A percentile compares a stretch with the other conserved stretches of the same genome.
phyloP scores from a whole-genome alignment of 2,888 invertebrate species.

The Pollenia griseotomentosa region DNA sequence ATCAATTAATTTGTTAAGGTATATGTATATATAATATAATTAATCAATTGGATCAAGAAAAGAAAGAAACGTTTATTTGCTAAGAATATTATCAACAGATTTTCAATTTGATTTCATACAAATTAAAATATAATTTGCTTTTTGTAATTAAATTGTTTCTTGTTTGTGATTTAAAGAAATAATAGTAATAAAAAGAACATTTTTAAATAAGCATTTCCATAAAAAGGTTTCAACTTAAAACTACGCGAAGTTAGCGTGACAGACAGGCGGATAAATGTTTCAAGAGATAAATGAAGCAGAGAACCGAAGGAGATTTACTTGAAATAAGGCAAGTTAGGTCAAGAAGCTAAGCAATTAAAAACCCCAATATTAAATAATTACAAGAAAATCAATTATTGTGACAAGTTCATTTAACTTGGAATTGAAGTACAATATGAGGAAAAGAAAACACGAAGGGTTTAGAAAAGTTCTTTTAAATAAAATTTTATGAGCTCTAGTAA shows the following conservation, averaged over 20 bases:
- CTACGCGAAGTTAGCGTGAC: not conserved
- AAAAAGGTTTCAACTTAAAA: slow-evolving; percentile 30
- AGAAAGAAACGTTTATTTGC: slow-evolving; percentile 21
- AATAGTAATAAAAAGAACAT: slow-evolving; percentile 7
- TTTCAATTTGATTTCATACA: slow-evolving; percentile 34
- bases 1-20: slow-evolving; percentile 39
- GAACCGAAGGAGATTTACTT: not conserved
- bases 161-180: slow-evolving; percentile 17
- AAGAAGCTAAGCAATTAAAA: not conserved
- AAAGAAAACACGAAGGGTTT: too few relatives aligned
- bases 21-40: slow-evolving; percentile 22
- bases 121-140: slow-evolving; percentile 32
- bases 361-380: not conserved
- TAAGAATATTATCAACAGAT: slow-evolving; percentile 51
- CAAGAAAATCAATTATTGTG: slow-evolving; percentile 15
- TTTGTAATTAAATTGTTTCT: not conserved
- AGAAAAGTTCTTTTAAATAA: not conserved
- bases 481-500: not conserved
- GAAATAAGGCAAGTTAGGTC: not conserved
- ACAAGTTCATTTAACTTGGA: not conserved
- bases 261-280: not conserved
- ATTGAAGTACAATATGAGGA: too few relatives aligned
- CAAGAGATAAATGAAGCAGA: slow-evolving; percentile 4
- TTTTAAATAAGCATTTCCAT: slow-evolving; percentile 30
- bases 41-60: not conserved